These are phyloP conservation scores for Rhabdophis nuchalis DNA, from an alignment of 2,797 vertebrate genomes.

Conservation along the genomic window DNA sequence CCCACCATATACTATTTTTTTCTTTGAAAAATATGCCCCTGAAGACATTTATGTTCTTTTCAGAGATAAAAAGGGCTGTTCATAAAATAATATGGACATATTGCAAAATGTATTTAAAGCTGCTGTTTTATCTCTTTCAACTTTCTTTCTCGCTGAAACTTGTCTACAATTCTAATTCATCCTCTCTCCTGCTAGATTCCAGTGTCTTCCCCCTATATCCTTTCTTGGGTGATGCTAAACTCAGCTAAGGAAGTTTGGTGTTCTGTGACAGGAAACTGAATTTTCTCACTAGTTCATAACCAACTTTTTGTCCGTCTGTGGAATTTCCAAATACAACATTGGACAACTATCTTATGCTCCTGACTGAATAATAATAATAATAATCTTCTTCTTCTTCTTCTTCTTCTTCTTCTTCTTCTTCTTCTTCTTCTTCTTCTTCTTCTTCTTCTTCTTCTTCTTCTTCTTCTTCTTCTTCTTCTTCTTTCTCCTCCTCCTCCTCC, in stretches of 20 bases:
- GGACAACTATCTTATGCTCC: neutral
- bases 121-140: neutral
- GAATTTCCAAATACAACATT: neutral
- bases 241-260: neutral
- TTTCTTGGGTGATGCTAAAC: too few relatives aligned
- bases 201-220: too few relatives aligned
- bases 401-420: too few relatives aligned
- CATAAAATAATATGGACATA: neutral
- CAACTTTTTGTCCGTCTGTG: neutral
- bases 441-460: too few relatives aligned
- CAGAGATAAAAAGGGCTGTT: neutral
- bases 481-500: too few relatives aligned
- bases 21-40: neutral
- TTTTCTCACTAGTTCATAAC: neutral
- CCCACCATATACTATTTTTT: neutral
- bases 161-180: neutral
- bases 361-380: too few relatives aligned
- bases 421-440: too few relatives aligned
- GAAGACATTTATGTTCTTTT: neutral
- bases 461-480: too few relatives aligned
- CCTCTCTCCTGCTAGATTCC: neutral
- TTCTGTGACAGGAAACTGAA: neutral
- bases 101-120: neutral
- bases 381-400: too few relatives aligned
- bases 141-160: neutral